Evolutionary conservation across 2,113 vertebrate species (phyloP).

Genomic region (Oncorhynchus keta): DNA sequence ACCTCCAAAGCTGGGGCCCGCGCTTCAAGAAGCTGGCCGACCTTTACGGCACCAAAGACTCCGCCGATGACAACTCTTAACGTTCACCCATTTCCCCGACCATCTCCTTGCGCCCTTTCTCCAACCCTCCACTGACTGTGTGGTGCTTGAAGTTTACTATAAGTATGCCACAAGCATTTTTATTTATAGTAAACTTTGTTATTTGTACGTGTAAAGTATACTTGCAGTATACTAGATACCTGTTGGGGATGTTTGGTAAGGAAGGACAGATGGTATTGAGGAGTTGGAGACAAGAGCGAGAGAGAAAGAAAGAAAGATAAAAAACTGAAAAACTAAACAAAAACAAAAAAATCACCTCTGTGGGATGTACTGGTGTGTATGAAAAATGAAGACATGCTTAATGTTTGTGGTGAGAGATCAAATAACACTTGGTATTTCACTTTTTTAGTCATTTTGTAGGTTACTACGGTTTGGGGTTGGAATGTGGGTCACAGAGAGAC

Average conservation of each 20-base stretch:
- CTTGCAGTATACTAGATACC: constrained; percentile 58
- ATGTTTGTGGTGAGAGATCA: constrained; percentile 26
- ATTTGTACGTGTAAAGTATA: constrained; percentile 54
- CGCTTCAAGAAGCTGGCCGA: constrained; percentile 99
- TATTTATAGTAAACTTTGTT: constrained; percentile 48
- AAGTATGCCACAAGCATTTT: constrained; percentile 51
- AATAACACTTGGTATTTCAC: constrained; percentile 31
- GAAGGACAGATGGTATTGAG: constrained; percentile 23
- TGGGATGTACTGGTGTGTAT: constrained; percentile 26
- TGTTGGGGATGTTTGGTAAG: constrained; percentile 23
- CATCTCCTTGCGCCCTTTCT: neutral
- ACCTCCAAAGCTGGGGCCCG: constrained; percentile 99
- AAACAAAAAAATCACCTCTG: constrained; percentile 29
- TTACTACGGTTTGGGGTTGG: constrained; percentile 46
- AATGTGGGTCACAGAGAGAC: constrained; percentile 53
- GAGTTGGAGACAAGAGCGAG: constrained; percentile 4
- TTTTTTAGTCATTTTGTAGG: constrained; percentile 51
- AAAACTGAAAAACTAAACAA: constrained; percentile 1
- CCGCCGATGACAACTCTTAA: constrained; percentile 92
- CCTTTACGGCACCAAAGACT: constrained; percentile 99
- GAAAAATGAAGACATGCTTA: constrained; percentile 7
- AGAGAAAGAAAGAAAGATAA: constrained; percentile 14
- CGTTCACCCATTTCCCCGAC: constrained; percentile 33
- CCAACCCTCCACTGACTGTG: constrained; percentile 40
- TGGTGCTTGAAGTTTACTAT: constrained; percentile 37